phyloP scores from a whole-genome alignment of 2,113 vertebrate species.

The Laticauda laticaudata region DNA sequence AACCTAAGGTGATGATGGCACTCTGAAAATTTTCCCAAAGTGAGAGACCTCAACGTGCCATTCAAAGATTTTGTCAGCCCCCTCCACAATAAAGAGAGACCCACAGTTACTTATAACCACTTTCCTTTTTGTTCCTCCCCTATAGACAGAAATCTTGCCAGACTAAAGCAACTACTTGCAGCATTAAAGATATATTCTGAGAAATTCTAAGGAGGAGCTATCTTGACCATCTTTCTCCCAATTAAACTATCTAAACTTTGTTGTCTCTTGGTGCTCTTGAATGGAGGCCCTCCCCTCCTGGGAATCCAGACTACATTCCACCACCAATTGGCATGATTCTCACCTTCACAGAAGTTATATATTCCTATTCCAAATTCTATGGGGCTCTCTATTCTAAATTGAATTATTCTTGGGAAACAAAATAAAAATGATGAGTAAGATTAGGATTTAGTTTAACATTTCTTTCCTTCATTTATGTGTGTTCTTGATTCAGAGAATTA shows the following conservation, averaged over 20 bases:
- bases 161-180: no score
- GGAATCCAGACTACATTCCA: no score
- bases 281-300: no score
- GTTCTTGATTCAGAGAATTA: not conserved
- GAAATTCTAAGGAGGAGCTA: no score
- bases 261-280: no score
- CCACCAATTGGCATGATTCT: not conserved
- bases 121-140: no score
- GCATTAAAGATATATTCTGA: no score
- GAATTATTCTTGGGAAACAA: not conserved
- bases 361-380: not conserved
- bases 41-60: not conserved
- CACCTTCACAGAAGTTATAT: not conserved
- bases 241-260: no score
- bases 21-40: not conserved
- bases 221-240: no score
- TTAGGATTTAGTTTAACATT: not conserved
- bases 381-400: not conserved
- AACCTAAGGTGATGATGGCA: not conserved
- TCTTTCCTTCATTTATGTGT: not conserved
- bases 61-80: not conserved
- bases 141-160: no score
- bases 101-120: no score
- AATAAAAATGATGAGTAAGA: not conserved
- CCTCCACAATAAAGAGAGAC: no score